Conservation (phyloP, 1,140 invertebrate species). For the Theocolax elegans region DNA sequence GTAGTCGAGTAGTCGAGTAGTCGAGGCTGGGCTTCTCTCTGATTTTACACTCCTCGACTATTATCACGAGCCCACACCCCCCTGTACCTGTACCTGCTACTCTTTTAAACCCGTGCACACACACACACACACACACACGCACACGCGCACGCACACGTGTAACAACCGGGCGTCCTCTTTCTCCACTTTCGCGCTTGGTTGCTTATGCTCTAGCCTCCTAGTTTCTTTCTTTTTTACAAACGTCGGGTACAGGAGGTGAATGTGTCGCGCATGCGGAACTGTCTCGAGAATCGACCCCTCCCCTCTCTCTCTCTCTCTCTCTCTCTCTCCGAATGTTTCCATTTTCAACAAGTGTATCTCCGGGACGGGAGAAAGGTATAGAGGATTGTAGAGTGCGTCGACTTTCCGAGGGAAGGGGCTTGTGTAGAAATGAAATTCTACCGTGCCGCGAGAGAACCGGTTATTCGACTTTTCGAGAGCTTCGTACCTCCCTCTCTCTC, state of each 20-base stretch:
- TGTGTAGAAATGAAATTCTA: not conserved
- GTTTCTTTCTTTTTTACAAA: not conserved
- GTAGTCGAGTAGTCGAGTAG: no score
- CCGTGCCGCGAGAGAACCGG: not conserved
- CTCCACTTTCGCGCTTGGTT: no score
- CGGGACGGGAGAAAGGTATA: not conserved
- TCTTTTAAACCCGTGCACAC: not conserved
- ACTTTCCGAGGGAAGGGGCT: no score
- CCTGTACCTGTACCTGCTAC: no score
- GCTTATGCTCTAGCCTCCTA: no score
- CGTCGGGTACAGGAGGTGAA: not conserved
- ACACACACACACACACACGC: not conserved
- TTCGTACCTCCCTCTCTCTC: no score
- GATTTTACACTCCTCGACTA: slow-evolving; percentile 47
- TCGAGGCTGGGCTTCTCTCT: slow-evolving; percentile 27
- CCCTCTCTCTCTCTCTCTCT: not conserved
- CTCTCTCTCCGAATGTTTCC: not conserved
- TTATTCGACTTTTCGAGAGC: no score
- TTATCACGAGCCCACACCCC: slow-evolving; percentile 9
- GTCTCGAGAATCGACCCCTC: not conserved
- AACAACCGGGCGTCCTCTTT: slow-evolving; percentile 1
- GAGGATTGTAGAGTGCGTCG: no score
- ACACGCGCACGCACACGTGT: no score
- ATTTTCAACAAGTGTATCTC: slow-evolving; percentile 14
- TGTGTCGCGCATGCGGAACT: not conserved